These are phyloP conservation scores for Machimus rusticus DNA, from an alignment of 2,888 invertebrate genomes.

Conservation along the genomic window DNA sequence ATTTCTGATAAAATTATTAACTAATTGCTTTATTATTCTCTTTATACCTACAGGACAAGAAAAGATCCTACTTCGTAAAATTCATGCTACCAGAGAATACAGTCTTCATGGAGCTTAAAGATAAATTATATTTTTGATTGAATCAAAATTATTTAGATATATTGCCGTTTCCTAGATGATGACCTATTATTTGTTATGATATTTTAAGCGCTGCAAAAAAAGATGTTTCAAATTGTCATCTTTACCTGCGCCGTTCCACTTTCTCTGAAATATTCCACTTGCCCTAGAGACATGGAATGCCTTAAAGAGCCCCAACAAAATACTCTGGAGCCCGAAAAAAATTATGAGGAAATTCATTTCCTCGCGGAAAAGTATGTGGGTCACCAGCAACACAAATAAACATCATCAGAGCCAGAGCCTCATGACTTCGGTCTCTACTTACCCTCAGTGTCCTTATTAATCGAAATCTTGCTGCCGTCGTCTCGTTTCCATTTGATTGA, in stretches of 20 bases:
- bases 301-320: neutral
- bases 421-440: conserved; percentile 50
- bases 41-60: neutral
- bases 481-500: conserved; percentile 92
- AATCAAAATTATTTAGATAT: neutral
- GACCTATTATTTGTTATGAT: neutral
- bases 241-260: neutral
- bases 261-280: neutral
- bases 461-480: conserved; percentile 84
- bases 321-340: neutral
- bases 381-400: neutral
- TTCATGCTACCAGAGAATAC: neutral
- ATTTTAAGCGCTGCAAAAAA: neutral
- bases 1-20: neutral
- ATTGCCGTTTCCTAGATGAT: neutral
- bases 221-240: neutral
- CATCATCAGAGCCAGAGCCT: neutral
- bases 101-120: neutral
- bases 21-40: neutral
- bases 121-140: neutral
- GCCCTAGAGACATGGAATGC: neutral
- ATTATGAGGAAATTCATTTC: neutral
- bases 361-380: neutral
- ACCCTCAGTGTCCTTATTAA: conserved; percentile 85
- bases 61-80: neutral